Base-by-base conservation (phyloP, 1,140 invertebrate species). In the Aphelenchoides avenae region DNA sequence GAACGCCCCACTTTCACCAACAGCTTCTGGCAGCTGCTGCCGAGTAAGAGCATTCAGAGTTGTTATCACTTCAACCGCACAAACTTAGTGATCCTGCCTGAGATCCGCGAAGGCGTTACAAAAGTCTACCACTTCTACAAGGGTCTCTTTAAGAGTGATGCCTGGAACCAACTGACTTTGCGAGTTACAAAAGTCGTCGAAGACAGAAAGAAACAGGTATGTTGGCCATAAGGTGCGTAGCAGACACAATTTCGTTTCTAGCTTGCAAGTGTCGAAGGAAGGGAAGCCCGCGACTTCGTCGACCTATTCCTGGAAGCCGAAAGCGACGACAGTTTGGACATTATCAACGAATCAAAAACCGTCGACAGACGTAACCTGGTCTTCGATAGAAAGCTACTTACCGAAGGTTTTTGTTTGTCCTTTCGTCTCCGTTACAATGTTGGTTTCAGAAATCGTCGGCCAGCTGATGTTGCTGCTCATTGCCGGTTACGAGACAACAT, bases 401-500 rank as follows among this genome's bases (percentile, higher is more conserved):
- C 46, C 5, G 46, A 49, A 49, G 46, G 46, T 49, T 41, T 49
- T 26, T 43, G 18, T 20, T 43, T 7, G 27, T 24, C 27, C 5
- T 43, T 43, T 15, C 11, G 27, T 49, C 29, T n/a, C 34, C 13
- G 34, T 13, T 13, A 36, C n/a, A 13, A 36, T 13, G 13, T n/a
- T 13, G n/a, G 34, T 13, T 44, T 44, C 46, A 49, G 46, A 49
- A 15, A 49, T 49, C 20, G 46, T 52, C 5, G 49, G 49, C 5
- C 49, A 68, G 13, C 56, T 60, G 31, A 69, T 59, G n/a, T 9
- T 81, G 2, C 78, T 81, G 49, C 70, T 78, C 26, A 37, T 80
- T 33, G 81, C 78, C 49, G 79, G 79, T 7, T 79, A 73, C 52
- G 79, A 81, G 26, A 81, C 80, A 0, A 80, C 77, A 6, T 60